Conservation (phyloP, 2,113 vertebrate species). For the Proterorhinus semilunaris region DNA sequence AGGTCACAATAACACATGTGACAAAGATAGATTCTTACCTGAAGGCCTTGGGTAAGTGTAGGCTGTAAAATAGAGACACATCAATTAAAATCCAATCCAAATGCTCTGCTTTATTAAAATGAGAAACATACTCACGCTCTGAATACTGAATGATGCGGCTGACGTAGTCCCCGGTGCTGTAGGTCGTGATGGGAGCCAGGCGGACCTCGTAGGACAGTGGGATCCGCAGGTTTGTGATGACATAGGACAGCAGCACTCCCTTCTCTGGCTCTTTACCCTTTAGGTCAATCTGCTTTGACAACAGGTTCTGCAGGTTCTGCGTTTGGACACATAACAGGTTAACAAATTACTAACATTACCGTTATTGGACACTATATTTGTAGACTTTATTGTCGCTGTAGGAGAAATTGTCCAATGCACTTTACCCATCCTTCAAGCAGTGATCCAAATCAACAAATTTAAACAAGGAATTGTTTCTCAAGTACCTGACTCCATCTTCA, state of each 20-base stretch:
- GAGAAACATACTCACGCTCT: slow-evolving; percentile 84
- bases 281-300: slow-evolving; percentile 84
- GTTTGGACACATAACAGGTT: slow-evolving; percentile 26
- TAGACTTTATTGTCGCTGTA: too few species aligned
- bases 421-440: too few species aligned
- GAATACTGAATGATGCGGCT: slow-evolving; percentile 89
- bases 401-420: too few species aligned
- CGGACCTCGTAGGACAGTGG: slow-evolving; percentile 90
- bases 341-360: neutral
- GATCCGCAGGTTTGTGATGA: slow-evolving; percentile 85
- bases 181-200: slow-evolving; percentile 89
- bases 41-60: slow-evolving; percentile 79
- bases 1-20: slow-evolving; percentile 14
- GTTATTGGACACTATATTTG: too few species aligned
- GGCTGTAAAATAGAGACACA: slow-evolving; percentile 67
- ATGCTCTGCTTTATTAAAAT: neutral
- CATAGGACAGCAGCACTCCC: slow-evolving; percentile 85
- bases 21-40: slow-evolving; percentile 67
- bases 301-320: slow-evolving; percentile 77
- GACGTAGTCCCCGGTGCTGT: slow-evolving; percentile 85
- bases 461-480: too few species aligned
- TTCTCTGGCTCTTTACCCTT: slow-evolving; percentile 81
- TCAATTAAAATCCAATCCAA: slow-evolving; percentile 16
- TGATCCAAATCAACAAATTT: too few species aligned
- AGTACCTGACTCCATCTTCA: too few species aligned